These are phyloP conservation scores for Pterois miles DNA, from an alignment of 2,797 vertebrate species.

Conservation along the genomic window DNA sequence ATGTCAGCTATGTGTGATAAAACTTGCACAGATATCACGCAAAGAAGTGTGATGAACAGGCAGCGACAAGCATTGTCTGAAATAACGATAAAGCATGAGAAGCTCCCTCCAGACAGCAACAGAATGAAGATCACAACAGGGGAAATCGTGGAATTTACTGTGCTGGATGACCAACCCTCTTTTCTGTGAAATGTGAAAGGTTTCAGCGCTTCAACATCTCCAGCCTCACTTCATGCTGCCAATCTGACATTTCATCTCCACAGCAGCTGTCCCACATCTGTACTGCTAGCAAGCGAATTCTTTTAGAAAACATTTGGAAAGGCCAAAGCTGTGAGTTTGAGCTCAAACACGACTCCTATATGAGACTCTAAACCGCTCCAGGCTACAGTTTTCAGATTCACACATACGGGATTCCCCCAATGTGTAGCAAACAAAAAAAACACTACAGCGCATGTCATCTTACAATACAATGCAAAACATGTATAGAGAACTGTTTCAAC, in stretches of 20 bases:
- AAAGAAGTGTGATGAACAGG: neutral
- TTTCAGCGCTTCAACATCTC: constrained; percentile 16
- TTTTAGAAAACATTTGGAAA: constrained; percentile 10
- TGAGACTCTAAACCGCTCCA: neutral
- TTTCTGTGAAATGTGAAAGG: constrained; percentile 28
- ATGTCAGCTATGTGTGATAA: neutral
- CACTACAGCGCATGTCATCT: neutral
- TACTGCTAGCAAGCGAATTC: constrained; percentile 9
- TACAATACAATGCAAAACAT: neutral
- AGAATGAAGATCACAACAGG: constrained; percentile 10
- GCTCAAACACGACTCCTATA: constrained; percentile 4
- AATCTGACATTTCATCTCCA: constrained; percentile 42
- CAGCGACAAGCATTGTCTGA: neutral
- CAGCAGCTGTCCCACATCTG: constrained; percentile 67
- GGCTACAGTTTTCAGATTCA: neutral
- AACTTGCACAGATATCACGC: neutral
- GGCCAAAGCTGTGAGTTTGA: constrained; percentile 3
- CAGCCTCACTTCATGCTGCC: constrained; percentile 15
- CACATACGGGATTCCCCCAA: neutral
- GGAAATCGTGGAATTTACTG: constrained; percentile 3
- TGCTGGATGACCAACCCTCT: neutral
- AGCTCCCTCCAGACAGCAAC: neutral
- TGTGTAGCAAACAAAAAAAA: neutral
- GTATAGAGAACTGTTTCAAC: neutral
- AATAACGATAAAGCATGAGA: constrained; percentile 1